A percentile compares a stretch with the other conserved stretches of the same genome.
phyloP scores from a whole-genome alignment of 2,888 invertebrate genomes.

The Ectemnius continuus region DNA sequence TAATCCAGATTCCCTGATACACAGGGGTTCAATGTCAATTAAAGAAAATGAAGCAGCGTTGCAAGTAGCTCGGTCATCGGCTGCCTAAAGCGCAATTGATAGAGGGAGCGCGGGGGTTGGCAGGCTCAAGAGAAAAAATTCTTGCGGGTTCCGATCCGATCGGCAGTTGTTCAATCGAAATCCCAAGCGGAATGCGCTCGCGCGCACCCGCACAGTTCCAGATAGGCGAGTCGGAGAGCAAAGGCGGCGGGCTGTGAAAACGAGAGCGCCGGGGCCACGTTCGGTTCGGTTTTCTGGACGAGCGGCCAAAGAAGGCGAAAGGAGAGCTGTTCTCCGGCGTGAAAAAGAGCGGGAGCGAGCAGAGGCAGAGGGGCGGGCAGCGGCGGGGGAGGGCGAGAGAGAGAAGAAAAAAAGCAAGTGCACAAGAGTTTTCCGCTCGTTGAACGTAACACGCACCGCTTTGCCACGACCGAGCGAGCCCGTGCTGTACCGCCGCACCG shows the following conservation, averaged over 20 bases:
- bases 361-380: constrained; percentile 27
- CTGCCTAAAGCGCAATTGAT: neutral
- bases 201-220: constrained; percentile 13
- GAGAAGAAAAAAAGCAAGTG: constrained; percentile 46
- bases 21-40: no score
- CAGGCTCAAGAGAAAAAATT: neutral
- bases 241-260: constrained; percentile 59
- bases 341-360: neutral
- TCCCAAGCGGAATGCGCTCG: constrained; percentile 20
- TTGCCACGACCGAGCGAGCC: constrained; percentile 71
- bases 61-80: neutral
- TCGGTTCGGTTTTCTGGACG: constrained; percentile 58
- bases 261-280: constrained; percentile 44
- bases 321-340: constrained; percentile 13
- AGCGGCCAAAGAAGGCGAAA: constrained; percentile 60
- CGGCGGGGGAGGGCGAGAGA: constrained; percentile 57
- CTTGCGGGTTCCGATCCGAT: constrained; percentile 1
- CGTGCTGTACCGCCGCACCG: constrained; percentile 34
- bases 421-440: constrained; percentile 71
- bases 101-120: neutral
- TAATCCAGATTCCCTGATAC: constrained; percentile 44
- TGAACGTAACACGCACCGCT: constrained; percentile 72
- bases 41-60: no score
- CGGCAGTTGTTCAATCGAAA: constrained; percentile 1
- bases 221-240: constrained; percentile 29